Evolutionary conservation across 1,140 invertebrate species (phyloP), one percentile per base, ranked within the genome.

Genomic region (Drosophila equinoxialis): DNA sequence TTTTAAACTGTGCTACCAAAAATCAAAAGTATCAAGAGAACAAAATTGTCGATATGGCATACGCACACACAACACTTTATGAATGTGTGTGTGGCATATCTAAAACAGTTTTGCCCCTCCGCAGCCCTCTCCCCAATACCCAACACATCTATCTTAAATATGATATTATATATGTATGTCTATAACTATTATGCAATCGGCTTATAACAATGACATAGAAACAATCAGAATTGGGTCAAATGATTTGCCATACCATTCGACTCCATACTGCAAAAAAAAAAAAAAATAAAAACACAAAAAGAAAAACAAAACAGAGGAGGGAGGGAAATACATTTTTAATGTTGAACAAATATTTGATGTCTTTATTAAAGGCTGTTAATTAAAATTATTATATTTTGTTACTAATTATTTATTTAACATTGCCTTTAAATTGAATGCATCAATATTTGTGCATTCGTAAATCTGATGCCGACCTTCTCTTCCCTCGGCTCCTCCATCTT

Each of bases 1-100:
- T 76, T 76, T 64, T 69, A 75, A 76, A 76, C 72, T 76, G 48
- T 37, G 37, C 45, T 10, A 37, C 13, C 37, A 13, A 67, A 62
- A 76, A 51, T 65, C 73, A 26, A 35, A 60, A 48, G 20, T 35
- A 17, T 17, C 11, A 17, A 30, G 17, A 4, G 6, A 35, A 60
- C 30, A 57, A 55, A 48, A 48, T 48, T 17, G 45, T 20, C 20
- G 45, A 48, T 48, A 20, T 48, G 45, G 23, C 45, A 51, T 14
- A 51, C 37, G 8, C 37, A 13, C 37, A 39, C 37, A 39, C 37
- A 11, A 39, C 11, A 11, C 0, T 13, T 23, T 23, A 8, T 4
- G 20, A 23, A 20, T 23, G 10, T 51, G 45, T 51, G n/a, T 51
- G 17, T 51, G 45, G 7, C 45, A 48, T 48, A 10, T 48, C 14